Percentiles rank a stretch among this genome's conserved stretches.
Conservation (phyloP, 2,888 invertebrate genomes). For the Ecdyonurus torrentis region DNA sequence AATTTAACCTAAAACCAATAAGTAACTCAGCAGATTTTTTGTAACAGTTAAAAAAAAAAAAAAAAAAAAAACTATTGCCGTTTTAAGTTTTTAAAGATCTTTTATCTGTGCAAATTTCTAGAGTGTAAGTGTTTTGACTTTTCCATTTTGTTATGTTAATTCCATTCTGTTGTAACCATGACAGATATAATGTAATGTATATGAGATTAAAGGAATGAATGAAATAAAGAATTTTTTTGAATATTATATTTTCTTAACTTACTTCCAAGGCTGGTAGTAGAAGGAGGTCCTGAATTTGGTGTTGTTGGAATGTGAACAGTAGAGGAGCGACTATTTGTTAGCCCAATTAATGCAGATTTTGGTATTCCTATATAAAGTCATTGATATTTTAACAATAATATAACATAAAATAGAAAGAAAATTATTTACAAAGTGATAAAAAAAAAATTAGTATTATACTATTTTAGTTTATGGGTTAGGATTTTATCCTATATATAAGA, state of each 20-base stretch:
- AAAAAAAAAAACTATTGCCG: too few relatives aligned
- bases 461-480: background rate
- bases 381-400: background rate
- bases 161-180: too few relatives aligned
- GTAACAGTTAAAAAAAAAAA: too few relatives aligned
- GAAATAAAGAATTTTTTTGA: background rate
- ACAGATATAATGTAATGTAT: too few relatives aligned
- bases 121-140: too few relatives aligned
- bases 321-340: slow-evolving; percentile 46
- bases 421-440: too few relatives aligned
- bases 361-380: slow-evolving; percentile 45
- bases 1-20: too few relatives aligned
- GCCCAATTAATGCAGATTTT: slow-evolving; percentile 60
- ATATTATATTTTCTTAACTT: slow-evolving; percentile 21
- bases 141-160: background rate
- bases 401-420: too few relatives aligned
- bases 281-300: slow-evolving; percentile 53
- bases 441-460: too few relatives aligned
- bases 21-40: too few relatives aligned
- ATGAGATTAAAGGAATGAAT: background rate
- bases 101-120: too few relatives aligned
- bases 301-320: slow-evolving; percentile 43
- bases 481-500: background rate
- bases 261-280: slow-evolving; percentile 48
- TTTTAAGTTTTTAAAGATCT: too few relatives aligned